Percentiles rank a stretch among this genome's conserved stretches.
Conservation (phyloP, 2,113 vertebrate species). For the Mionectes macconnelli region DNA sequence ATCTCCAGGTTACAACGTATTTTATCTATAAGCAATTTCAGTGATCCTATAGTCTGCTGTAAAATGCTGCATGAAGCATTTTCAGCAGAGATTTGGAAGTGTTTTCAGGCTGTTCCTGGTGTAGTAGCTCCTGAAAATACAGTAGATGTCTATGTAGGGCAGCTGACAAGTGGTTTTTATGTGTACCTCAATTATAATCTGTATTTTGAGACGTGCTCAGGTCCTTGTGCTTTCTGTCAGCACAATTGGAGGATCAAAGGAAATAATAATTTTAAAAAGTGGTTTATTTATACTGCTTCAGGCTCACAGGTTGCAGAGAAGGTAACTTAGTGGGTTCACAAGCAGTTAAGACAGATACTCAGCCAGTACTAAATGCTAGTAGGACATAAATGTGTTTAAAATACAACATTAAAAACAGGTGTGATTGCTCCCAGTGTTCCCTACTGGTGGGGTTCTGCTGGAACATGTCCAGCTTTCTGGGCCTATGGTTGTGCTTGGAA, state of each 20-base stretch:
- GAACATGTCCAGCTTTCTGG: not conserved
- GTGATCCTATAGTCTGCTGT: not conserved
- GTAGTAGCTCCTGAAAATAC: constrained; percentile 37
- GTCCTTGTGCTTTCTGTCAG: not conserved
- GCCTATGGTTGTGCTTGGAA: not conserved
- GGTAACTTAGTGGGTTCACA: accelerated
- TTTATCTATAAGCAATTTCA: not conserved
- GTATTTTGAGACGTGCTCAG: not conserved
- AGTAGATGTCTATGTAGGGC: constrained; percentile 65
- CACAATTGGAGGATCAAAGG: not conserved
- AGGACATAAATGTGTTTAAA: accelerated
- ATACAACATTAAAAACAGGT: accelerated
- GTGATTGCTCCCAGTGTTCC: not conserved
- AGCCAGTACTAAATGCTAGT: accelerated
- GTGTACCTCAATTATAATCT: not conserved
- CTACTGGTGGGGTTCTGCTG: not conserved
- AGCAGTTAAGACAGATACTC: not conserved
- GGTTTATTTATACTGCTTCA: not conserved
- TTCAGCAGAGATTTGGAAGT: not conserved
- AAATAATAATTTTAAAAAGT: not conserved
- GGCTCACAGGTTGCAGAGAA: not conserved
- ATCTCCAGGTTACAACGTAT: not conserved
- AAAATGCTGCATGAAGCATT: not conserved
- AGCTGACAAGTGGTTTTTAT: constrained; percentile 28
- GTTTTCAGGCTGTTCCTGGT: not conserved